phyloP scores from a whole-genome alignment of 1,140 invertebrate genomes.

The Calephelis nemesis region DNA sequence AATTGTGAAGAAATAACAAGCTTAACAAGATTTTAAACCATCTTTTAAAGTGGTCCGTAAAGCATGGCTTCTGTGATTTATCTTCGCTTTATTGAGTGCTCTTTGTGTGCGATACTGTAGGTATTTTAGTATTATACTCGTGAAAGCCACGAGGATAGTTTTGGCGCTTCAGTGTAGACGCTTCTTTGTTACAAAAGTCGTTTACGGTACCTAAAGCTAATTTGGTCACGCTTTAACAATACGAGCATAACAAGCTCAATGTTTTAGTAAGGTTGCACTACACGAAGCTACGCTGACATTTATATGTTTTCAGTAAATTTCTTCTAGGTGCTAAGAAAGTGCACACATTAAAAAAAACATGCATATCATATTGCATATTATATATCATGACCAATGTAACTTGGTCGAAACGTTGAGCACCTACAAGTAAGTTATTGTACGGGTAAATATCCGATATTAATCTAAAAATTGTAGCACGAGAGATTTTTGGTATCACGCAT shows the following conservation, averaged over 20 bases:
- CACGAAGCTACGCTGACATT: too few relatives aligned
- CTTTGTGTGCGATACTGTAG: constrained; percentile 46
- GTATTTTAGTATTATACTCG: constrained; percentile 37
- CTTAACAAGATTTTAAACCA: constrained; percentile 34
- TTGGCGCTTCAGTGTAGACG: constrained; percentile 28
- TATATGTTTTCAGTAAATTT: too few relatives aligned
- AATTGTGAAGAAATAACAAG: constrained; percentile 21
- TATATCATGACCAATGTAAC: too few relatives aligned
- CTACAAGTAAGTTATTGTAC: too few relatives aligned
- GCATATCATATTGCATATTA: too few relatives aligned
- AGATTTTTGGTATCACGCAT: too few relatives aligned
- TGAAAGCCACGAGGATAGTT: constrained; percentile 29
- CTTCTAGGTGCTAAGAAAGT: too few relatives aligned
- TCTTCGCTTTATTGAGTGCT: constrained; percentile 50
- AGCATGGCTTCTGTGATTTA: constrained; percentile 44
- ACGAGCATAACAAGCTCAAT: neutral
- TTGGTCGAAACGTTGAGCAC: too few relatives aligned
- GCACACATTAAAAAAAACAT: too few relatives aligned
- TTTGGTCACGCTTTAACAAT: neutral
- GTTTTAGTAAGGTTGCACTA: neutral
- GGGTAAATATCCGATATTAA: too few relatives aligned
- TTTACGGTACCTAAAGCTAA: neutral
- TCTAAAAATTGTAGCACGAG: too few relatives aligned
- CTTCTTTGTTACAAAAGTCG: constrained; percentile 24
- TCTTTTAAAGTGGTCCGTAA: constrained; percentile 32